Evolutionary conservation across 2,888 invertebrate species (phyloP), one percentile per base, ranked within the genome.

Genomic region (Pseudolycoriella hygida): DNA sequence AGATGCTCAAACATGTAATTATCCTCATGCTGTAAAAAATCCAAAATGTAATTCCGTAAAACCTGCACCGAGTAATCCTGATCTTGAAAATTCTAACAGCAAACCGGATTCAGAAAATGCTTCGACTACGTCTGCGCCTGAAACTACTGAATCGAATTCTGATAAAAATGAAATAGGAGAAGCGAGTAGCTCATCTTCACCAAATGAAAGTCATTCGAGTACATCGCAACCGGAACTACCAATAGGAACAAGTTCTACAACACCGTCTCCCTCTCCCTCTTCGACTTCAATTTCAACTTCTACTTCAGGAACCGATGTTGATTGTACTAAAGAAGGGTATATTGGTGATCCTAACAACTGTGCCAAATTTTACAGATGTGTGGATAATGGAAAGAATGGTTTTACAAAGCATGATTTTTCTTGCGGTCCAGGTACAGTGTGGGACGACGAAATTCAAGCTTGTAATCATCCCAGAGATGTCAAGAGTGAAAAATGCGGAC

Each of bases 321-420:
- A 41, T 53, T 49, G 39, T 44, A 31, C 43, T 51, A 11, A 65
- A 50, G 78, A 80, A 58, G 86, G 86, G 42, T 86, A 80, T 59
- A 71, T 77, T 55, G 73, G 76, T 12, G 76, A 85, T 60, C 67
- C 70, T 34, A 65, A 65, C 40, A 72, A 84, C 55, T 86, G 85
- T 56, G 74, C 6, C 11, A 74, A 74, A 51, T 76, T 75, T 57
- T 72, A 72, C 52, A 66, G 75, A 46, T 76, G 76, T 52, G 66
- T 67, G 0, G 56, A 63, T 40, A 57, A 67, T 47, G 66, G 62
- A 1, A 56, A 60, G n/a, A 67, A 66, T 3, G 60, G 59, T 1
- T 67, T 62, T 46, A 66, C 57, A 2, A 67, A 60, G 48, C 67
- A 70, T 45, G 67, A 70, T 8, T 75, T 71, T 49, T 63, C 60